Evolutionary conservation across 1,140 invertebrate species (phyloP), one percentile per base, ranked within the genome.

Genomic region (Armadillidium nasatum): DNA sequence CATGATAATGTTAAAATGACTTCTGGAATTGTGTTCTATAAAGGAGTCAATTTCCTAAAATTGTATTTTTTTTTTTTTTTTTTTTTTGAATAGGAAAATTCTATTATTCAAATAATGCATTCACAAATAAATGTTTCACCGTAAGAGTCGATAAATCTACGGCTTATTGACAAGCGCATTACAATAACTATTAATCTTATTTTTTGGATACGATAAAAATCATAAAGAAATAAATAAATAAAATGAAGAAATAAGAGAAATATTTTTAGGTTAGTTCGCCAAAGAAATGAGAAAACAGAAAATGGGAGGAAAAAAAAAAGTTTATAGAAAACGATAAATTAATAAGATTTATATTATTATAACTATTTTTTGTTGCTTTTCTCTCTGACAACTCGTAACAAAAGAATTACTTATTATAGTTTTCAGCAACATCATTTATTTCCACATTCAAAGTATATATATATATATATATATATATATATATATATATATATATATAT

Each of bases 151-250:
- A 60, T 60, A 60, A 60, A 60, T 60, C 50, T 60, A 60, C 11
- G 19, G 1, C 19, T 15, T 60, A 60, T 60, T 60, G 50, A 60
- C 50, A 60, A 60, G 50, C 50, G 50, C 50, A 60, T 60, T 60
- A 60, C 50, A 60, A 60, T 60, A 13, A 19, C 50, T 60, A 60
- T 60, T 60, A 60, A 60, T 60, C 50, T 60, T 60, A 60, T 60
- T 60, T 60, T 19, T 60, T 60, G 4, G 11, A 60, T 60, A 60
- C 33, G 33, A 33, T 33, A 33, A 33, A 33, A 33, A 33, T 33
- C 33, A 33, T 33, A 33, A 33, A 33, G 1, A 33, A 33, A 33
- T 33, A 33, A 33, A 33, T 33, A 33, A 33, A 33, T 33, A 33
- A 33, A 33, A 33, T 1, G 6, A 33, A 33, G 33, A 33, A 33